A percentile compares a stretch with the other conserved stretches of the same genome.
Conservation (phyloP, 30 jellyfish, hydroid and myxozoan species). For the Aurelia coerulea region DNA sequence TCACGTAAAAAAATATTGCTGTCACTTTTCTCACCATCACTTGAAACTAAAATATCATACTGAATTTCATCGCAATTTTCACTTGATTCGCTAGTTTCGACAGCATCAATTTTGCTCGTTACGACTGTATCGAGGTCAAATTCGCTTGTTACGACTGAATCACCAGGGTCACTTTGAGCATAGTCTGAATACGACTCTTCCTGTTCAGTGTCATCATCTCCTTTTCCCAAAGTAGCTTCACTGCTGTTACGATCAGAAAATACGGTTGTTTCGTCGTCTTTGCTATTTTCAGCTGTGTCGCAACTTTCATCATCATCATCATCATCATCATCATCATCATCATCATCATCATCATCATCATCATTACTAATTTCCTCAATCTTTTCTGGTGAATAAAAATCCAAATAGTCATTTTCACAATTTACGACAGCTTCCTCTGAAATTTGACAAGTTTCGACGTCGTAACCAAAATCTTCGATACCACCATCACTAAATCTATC, state of each 20-base stretch:
- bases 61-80: slow-evolving; percentile 18
- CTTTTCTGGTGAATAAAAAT: no score
- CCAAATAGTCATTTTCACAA: no score
- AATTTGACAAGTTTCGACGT: background rate
- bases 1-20: background rate
- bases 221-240: background rate
- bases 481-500: background rate
- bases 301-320: no score
- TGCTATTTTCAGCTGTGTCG: no score
- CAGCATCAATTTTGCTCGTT: background rate
- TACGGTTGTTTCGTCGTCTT: no score
- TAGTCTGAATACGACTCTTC: background rate
- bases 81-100: slow-evolving; percentile 34
- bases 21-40: slow-evolving; percentile 17
- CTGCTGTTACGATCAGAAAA: no score
- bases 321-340: no score
- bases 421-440: background rate
- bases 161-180: no score
- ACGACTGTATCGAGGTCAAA: no score
- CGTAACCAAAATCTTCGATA: background rate
- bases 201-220: background rate
- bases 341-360: no score
- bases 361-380: no score
- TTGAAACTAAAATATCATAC: slow-evolving; percentile 26
- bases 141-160: no score